Percentiles rank a stretch among this genome's conserved stretches.
Conservation (phyloP, 53 echinoderm and acorn worm species). For the Holothuria scabra region DNA sequence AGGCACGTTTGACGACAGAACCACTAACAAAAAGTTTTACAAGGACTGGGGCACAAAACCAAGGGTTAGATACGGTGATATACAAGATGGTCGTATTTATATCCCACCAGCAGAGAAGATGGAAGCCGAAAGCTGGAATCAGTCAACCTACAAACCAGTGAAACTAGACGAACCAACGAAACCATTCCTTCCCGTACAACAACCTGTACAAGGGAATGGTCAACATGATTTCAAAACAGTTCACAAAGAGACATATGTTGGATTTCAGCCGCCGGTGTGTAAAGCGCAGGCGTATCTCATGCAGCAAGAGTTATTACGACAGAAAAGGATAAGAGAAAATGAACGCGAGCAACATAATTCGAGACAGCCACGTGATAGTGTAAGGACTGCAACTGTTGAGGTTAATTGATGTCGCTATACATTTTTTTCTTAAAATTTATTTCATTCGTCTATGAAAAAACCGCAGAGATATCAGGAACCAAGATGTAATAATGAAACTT, state of each 20-base stretch:
- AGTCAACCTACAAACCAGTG: constrained; percentile 57
- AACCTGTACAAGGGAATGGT: constrained; percentile 51
- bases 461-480: too few species aligned
- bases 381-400: too few species aligned
- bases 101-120: constrained; percentile 73
- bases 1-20: constrained; percentile 89
- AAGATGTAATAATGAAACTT: too few species aligned
- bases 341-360: not conserved
- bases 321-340: not conserved
- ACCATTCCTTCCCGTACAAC: constrained; percentile 62
- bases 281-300: constrained; percentile 77
- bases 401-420: too few species aligned
- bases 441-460: too few species aligned
- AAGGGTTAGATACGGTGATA: constrained; percentile 86
- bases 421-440: too few species aligned
- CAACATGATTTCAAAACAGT: constrained; percentile 88
- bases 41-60: constrained; percentile 90
- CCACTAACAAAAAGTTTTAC: constrained; percentile 93
- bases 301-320: constrained; percentile 71
- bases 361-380: too few species aligned
- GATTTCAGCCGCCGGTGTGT: constrained; percentile 72
- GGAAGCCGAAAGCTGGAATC: constrained; percentile 72
- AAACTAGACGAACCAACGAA: constrained; percentile 60
- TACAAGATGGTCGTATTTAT: constrained; percentile 86
- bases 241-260: constrained; percentile 85